A percentile compares a stretch with the other conserved stretches of the same genome.
Conservation (phyloP, 2,888 invertebrate genomes). For the Mythimna lalbum region DNA sequence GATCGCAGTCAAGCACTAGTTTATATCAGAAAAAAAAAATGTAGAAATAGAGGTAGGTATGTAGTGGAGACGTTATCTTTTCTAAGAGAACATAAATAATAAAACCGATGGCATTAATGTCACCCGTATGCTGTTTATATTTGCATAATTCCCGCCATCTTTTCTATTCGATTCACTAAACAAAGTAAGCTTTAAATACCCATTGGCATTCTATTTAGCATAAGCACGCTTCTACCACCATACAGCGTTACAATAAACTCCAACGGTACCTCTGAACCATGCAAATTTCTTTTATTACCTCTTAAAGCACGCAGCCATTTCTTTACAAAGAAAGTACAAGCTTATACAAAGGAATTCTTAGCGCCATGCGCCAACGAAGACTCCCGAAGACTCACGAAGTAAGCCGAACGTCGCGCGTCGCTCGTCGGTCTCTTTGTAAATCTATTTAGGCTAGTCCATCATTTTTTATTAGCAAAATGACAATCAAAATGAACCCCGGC, state of each 20-base stretch:
- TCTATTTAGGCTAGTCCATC: slow-evolving; percentile 76
- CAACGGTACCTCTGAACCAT: slow-evolving; percentile 28
- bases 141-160: background rate
- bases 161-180: background rate
- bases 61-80: no score
- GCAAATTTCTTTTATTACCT: slow-evolving; percentile 42
- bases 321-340: slow-evolving; percentile 43
- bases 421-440: slow-evolving; percentile 62
- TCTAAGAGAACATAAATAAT: no score
- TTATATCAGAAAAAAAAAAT: no score
- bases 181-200: background rate
- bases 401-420: slow-evolving; percentile 35
- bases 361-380: slow-evolving; percentile 72
- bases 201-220: slow-evolving; percentile 1
- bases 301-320: slow-evolving; percentile 10
- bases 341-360: slow-evolving; percentile 35
- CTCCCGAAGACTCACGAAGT: slow-evolving; percentile 49
- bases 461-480: slow-evolving; percentile 80
- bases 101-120: no score
- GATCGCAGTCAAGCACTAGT: no score
- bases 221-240: no score
- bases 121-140: background rate
- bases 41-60: no score
- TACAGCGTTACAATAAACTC: slow-evolving; percentile 10
- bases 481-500: slow-evolving; percentile 74